Conservation (phyloP, 2,888 invertebrate genomes). For the Coleophora flavipennella region DNA sequence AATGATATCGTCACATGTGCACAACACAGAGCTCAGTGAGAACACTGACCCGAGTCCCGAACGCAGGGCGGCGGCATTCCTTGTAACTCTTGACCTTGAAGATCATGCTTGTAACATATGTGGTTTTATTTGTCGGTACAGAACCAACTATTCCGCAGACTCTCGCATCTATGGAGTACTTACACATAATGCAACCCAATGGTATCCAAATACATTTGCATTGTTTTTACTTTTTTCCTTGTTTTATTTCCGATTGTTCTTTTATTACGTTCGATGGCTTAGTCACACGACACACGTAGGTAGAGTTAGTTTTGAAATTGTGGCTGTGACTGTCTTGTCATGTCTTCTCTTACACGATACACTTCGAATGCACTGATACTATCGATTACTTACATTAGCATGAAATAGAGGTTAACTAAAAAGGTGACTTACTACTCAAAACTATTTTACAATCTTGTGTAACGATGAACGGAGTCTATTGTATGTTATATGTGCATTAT, state of each 20-base stretch:
- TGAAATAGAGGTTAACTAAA: conserved; percentile 43
- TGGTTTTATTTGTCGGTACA: conserved; percentile 68
- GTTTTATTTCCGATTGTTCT: conserved; percentile 28
- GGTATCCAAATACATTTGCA: conserved; percentile 62
- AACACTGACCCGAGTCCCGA: conserved; percentile 4
- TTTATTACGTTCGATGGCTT: conserved; percentile 29
- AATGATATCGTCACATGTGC: no score
- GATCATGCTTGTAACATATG: conserved; percentile 59
- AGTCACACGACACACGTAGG: conserved; percentile 33
- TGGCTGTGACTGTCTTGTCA: conserved; percentile 63
- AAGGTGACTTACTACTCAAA: conserved; percentile 84
- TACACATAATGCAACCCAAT: conserved; percentile 68
- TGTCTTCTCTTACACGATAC: conserved; percentile 32
- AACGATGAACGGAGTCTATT: conserved; percentile 34
- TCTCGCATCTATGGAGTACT: conserved; percentile 69
- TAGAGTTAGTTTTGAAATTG: conserved; percentile 54
- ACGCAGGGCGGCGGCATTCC: conserved; percentile 13
- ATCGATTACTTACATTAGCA: conserved; percentile 22
- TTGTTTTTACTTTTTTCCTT: conserved; percentile 33
- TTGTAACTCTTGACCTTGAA: conserved; percentile 16
- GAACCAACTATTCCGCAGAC: conserved; percentile 69
- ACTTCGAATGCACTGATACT: conserved; percentile 31
- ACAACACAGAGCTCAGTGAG: conserved; percentile 14
- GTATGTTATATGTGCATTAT: conserved; percentile 51
- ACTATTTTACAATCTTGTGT: conserved; percentile 57